Base-by-base conservation (phyloP, 2,797 vertebrate species). In the Acanthis flammea region DNA sequence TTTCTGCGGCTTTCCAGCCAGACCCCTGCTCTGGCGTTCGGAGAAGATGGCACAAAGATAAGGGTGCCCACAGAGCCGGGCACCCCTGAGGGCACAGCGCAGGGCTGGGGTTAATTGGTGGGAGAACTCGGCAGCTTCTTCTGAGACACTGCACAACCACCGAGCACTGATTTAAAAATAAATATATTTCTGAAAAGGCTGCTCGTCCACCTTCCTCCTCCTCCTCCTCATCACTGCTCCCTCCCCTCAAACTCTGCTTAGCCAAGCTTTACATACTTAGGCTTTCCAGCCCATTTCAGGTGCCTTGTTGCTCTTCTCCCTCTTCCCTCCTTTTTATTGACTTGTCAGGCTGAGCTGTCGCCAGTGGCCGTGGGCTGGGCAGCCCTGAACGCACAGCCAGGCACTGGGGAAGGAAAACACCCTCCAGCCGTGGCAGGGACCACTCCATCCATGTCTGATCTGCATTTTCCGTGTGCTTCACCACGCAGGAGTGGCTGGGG, bases 251-350 rank as follows among this genome's bases (percentile, higher is more conserved):
- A 31, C 31, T 19, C 33, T 42, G 63, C 39, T 39, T 63, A 94
- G 23, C 77, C 92, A 72, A 12, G 70, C 88, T 93, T 92, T 35
- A 45, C 75, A 27, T 19, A 3, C 86, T 88, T 3, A 17, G n/a
- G 15, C 16, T 76, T 79, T 48, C 41, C 91, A 55, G 76, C 73
- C 74, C 90, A 85, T 96, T 96, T 91, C 86, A 74, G 89, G 35
- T 31, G 73, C 1, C 2, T 25, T 57, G 48, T 62, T 79, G 63
- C 88, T 90, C 48, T 73, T 86, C 80, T 66, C 65, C 28, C 2
- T 41, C 42, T 88, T 22, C 79, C 92, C 86, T 94, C 94, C 96
- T 61, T 33, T 94, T 95, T 95, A 96, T 95, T 71, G 95, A 95
- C 88, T 35, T 7, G 25, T 37, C 4, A 11, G 57, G 67, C 66